These are phyloP conservation scores for Lottia scabra DNA, from an alignment of 2,888 invertebrate genomes.

Conservation along the genomic window DNA sequence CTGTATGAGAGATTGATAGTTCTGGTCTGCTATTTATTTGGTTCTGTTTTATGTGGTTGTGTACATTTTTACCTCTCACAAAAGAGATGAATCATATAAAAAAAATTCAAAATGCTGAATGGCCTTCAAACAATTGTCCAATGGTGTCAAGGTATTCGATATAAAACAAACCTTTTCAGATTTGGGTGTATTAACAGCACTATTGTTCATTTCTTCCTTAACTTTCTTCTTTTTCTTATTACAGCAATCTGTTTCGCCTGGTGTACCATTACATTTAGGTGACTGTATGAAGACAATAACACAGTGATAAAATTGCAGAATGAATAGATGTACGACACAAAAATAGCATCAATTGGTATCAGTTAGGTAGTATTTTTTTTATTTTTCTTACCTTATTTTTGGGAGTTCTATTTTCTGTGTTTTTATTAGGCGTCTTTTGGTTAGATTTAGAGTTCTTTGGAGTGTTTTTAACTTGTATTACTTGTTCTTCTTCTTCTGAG, in stretches of 20 bases:
- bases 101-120: too few species aligned
- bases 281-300: not conserved
- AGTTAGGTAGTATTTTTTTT: too few species aligned
- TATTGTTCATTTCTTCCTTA: conserved; percentile 26
- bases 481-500: conserved; percentile 16
- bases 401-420: not conserved
- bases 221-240: conserved; percentile 29
- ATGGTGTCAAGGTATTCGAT: too few species aligned
- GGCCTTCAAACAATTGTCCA: too few species aligned
- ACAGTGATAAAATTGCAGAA: too few species aligned
- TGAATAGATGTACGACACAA: too few species aligned
- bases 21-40: too few species aligned
- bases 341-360: too few species aligned
- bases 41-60: too few species aligned
- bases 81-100: too few species aligned
- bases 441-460: not conserved
- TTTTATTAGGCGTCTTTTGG: not conserved
- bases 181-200: conserved; percentile 9
- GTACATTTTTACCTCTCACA: too few species aligned
- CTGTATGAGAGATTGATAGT: too few species aligned
- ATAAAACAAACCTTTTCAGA: conserved; percentile 3
- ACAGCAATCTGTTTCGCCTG: conserved; percentile 14
- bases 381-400: conserved; percentile 6
- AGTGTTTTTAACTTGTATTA: conserved; percentile 10
- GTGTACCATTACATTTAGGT: conserved; percentile 8